phyloP scores from a whole-genome alignment of 2,888 invertebrate genomes.

The Entomobrya multifasciata region DNA sequence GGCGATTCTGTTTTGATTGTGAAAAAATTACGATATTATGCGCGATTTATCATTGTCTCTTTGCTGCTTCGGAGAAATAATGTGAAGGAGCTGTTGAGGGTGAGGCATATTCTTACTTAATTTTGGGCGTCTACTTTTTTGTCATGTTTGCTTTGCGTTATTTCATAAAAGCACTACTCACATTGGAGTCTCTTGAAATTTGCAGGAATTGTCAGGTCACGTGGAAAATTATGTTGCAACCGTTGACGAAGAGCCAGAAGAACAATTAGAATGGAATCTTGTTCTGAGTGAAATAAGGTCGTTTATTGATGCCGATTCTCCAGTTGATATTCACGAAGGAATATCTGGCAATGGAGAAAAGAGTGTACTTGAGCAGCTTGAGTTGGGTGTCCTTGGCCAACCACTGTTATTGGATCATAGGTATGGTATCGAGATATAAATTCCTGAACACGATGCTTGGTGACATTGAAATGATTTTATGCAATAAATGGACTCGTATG shows the following conservation, averaged over 20 bases:
- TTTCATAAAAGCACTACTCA: not conserved
- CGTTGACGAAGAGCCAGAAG: conserved; percentile 98
- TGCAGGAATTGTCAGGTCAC: conserved; percentile 92
- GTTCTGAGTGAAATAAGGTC: conserved; percentile 97
- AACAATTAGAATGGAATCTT: conserved; percentile 96
- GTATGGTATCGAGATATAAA: too few species aligned
- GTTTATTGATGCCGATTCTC: conserved; percentile 95
- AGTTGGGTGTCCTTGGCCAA: conserved; percentile 56
- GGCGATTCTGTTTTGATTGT: conserved; percentile 92
- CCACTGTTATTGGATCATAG: conserved; percentile 51
- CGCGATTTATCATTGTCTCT: conserved; percentile 97
- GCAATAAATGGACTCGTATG: not conserved
- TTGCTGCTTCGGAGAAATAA: conserved; percentile 95
- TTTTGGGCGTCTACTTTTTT: too few species aligned
- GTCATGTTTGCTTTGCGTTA: too few species aligned
- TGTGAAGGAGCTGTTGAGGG: conserved; percentile 92
- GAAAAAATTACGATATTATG: conserved; percentile 96
- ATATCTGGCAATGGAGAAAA: conserved; percentile 51
- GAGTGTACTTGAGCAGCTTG: conserved; percentile 46
- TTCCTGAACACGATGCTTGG: too few species aligned
- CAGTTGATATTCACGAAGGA: conserved; percentile 88
- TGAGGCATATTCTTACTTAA: too few species aligned
- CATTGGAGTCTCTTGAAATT: conserved; percentile 1
- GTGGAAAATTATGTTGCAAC: conserved; percentile 97
- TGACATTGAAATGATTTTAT: too few species aligned